Evolutionary conservation across 2,888 invertebrate species (phyloP).

Genomic region (Antitype chi): DNA sequence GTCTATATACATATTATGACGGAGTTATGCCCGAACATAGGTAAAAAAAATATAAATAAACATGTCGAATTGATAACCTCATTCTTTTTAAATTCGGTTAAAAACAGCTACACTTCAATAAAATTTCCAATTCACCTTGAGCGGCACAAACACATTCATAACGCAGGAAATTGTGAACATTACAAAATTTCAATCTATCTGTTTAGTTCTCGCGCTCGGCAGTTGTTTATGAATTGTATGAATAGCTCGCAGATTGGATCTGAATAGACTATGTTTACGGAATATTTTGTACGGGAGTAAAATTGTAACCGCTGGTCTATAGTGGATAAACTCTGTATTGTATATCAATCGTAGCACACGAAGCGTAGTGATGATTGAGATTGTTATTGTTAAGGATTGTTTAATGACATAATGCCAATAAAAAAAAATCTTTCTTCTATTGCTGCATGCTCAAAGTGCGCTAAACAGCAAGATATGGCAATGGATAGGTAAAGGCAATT

Average conservation of each 20-base stretch:
- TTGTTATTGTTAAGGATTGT: neutral
- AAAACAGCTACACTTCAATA: constrained; percentile 45
- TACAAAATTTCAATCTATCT: constrained; percentile 38
- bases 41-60: too few species aligned
- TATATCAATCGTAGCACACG: constrained; percentile 22
- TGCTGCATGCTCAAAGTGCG: neutral
- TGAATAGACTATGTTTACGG: constrained; percentile 21
- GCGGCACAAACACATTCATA: constrained; percentile 1
- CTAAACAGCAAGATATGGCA: constrained; percentile 11
- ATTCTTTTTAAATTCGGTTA: too few species aligned
- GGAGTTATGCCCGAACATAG: too few species aligned
- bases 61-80: too few species aligned
- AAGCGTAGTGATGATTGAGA: neutral
- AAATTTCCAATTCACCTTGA: constrained; percentile 46
- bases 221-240: constrained; percentile 44
- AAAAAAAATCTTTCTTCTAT: neutral
- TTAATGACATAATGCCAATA: too few species aligned
- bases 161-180: constrained; percentile 35
- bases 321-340: constrained; percentile 24
- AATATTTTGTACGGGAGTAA: constrained; percentile 23
- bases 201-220: constrained; percentile 4
- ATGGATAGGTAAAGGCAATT: neutral
- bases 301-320: neutral
- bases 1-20: too few species aligned
- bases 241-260: constrained; percentile 15